Percentiles rank a stretch among this genome's conserved stretches.
phyloP scores from a whole-genome alignment of 2,797 vertebrate species.

The Sebastes minor region DNA sequence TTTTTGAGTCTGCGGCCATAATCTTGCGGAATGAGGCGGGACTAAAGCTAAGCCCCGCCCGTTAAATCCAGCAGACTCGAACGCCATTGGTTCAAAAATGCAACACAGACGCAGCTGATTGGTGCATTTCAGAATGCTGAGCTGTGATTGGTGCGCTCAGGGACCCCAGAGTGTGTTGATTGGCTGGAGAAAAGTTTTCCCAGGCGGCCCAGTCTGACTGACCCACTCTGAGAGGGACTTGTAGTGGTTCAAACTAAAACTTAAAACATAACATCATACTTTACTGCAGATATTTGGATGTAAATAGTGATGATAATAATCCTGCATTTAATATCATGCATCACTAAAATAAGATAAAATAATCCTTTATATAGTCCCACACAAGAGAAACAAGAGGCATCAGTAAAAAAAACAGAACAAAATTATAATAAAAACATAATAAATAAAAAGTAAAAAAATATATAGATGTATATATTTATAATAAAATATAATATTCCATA shows the following conservation, averaged over 20 bases:
- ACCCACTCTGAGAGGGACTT: neutral
- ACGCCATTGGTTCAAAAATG: slow-evolving; percentile 49
- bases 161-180: neutral
- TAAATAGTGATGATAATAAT: neutral
- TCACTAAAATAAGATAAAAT: neutral
- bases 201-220: neutral
- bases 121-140: neutral
- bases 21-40: slow-evolving; percentile 81
- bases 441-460: no score
- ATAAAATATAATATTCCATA: no score
- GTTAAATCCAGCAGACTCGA: neutral
- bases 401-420: no score
- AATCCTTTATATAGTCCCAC: no score
- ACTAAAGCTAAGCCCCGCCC: slow-evolving; percentile 56
- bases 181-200: slow-evolving; percentile 51
- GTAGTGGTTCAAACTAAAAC: neutral
- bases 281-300: neutral
- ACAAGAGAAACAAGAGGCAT: neutral
- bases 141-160: slow-evolving; percentile 51
- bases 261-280: neutral
- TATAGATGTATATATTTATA: no score
- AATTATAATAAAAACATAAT: no score
- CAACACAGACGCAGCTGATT: slow-evolving; percentile 22
- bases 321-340: neutral
- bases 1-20: slow-evolving; percentile 80